Conservation (phyloP, 1,140 invertebrate genomes). For the Megathymus violae region DNA sequence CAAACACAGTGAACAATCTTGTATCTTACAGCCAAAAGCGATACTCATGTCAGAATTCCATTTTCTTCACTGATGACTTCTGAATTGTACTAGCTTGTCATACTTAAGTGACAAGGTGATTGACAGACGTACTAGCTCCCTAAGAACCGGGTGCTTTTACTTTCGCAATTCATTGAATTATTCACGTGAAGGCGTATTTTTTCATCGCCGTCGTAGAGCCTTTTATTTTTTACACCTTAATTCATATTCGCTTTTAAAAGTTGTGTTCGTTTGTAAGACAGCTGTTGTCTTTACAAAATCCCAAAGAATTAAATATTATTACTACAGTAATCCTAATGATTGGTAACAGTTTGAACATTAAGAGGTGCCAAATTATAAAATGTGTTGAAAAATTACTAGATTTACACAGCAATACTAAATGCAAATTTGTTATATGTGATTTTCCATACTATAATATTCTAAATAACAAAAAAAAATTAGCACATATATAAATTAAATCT, state of each 20-base stretch:
- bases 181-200: slow-evolving; percentile 49
- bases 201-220: slow-evolving; percentile 21
- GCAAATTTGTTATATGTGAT: no score
- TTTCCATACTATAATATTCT: no score
- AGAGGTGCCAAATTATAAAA: no score
- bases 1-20: background rate
- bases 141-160: slow-evolving; percentile 54
- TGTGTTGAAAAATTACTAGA: no score
- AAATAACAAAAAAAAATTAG: no score
- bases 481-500: no score
- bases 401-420: no score
- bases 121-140: slow-evolving; percentile 53
- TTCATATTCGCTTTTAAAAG: slow-evolving; percentile 36
- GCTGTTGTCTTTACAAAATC: no score
- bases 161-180: slow-evolving; percentile 59
- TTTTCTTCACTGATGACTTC: slow-evolving; percentile 22
- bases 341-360: no score
- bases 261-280: background rate
- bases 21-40: background rate
- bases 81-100: slow-evolving; percentile 43
- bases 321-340: no score
- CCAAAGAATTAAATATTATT: no score
- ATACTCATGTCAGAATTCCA: slow-evolving; percentile 17
- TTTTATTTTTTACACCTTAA: slow-evolving; percentile 30
- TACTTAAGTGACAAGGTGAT: slow-evolving; percentile 63